Conservation (phyloP, 2,113 vertebrate species). For the Bufo bufo region DNA sequence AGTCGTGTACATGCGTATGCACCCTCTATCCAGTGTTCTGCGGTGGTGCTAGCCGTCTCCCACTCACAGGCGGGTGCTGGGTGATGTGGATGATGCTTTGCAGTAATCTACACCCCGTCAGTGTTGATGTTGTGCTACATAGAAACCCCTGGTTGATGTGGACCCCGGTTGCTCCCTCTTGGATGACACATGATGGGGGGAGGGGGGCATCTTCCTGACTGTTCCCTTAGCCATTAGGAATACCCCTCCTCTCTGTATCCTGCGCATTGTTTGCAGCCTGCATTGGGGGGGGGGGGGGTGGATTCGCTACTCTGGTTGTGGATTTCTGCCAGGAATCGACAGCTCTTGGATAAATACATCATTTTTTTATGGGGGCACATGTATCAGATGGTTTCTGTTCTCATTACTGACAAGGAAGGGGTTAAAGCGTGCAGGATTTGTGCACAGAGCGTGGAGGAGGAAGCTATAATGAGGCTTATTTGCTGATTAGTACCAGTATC, state of each 20-base stretch:
- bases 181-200: background rate
- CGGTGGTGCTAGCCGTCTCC: background rate
- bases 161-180: background rate
- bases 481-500: background rate
- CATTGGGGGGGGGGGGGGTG: no score
- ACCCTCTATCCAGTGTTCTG: no score
- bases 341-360: no score
- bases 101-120: conserved; percentile 35
- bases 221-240: background rate
- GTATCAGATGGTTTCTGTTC: background rate
- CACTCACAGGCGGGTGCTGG: conserved; percentile 33
- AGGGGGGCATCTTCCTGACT: background rate
- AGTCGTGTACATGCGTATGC: no score
- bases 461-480: conserved; percentile 42
- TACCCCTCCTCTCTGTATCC: no score
- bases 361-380: no score
- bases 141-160: background rate
- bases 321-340: no score
- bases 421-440: conserved; percentile 38
- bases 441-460: conserved; percentile 20
- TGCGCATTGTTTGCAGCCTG: no score
- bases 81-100: background rate
- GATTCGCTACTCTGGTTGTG: no score
- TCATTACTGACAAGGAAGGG: background rate
- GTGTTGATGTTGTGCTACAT: background rate